Evolutionary conservation across 64 coral and sea anemone species (phyloP).

Genomic region (Pachyseris speciosa): DNA sequence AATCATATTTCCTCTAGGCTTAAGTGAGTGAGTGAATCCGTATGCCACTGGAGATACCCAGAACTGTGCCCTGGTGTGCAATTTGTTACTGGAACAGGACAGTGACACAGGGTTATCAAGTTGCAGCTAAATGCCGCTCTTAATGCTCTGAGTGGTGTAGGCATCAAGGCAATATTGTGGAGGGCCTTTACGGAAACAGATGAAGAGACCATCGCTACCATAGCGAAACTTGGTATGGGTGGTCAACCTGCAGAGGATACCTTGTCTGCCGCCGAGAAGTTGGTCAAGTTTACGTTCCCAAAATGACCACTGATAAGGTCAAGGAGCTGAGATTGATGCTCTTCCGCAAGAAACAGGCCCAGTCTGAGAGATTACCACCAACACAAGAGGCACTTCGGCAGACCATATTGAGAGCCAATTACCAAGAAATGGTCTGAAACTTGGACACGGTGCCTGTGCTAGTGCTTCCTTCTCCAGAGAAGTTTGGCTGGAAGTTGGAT

Average conservation of each 20-base stretch:
- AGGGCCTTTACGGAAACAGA: not conserved
- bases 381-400: conserved; percentile 6
- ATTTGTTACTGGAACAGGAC: too few relatives aligned
- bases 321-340: conserved; percentile 40
- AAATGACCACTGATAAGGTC: not conserved
- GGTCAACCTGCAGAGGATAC: not conserved
- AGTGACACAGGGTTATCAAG: not conserved
- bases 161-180: conserved; percentile 13
- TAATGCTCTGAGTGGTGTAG: conserved; percentile 12
- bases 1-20: too few relatives aligned
- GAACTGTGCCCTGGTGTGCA: not conserved
- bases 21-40: too few relatives aligned
- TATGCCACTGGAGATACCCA: too few relatives aligned
- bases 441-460: not conserved
- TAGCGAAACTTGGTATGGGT: not conserved
- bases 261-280: too few relatives aligned
- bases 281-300: conserved; percentile 6
- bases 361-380: conserved; percentile 52
- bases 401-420: not conserved
- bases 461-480: not conserved
- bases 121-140: not conserved
- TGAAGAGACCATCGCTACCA: conserved; percentile 14
- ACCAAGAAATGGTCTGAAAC: conserved; percentile 14
- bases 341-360: conserved; percentile 29
- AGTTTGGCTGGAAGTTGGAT: too few relatives aligned